These are phyloP conservation scores for Philonicus albiceps DNA, from an alignment of 2,888 invertebrate species.

Conservation along the genomic window DNA sequence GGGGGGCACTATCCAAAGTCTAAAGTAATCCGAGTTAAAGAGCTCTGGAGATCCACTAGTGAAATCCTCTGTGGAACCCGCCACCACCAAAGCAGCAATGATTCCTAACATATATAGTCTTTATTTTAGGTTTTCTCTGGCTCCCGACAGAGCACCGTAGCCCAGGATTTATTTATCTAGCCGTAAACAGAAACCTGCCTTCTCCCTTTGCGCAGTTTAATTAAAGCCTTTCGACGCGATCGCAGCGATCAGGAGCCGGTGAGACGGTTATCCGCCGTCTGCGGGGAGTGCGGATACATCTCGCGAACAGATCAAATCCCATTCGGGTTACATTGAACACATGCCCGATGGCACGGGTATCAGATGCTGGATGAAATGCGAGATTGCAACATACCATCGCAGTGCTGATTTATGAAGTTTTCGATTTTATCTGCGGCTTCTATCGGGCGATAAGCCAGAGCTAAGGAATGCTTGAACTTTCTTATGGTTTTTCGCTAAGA, in stretches of 20 bases:
- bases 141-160: background rate
- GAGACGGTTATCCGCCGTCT: slow-evolving; percentile 14
- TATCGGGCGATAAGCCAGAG: background rate
- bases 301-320: slow-evolving; percentile 5
- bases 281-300: background rate
- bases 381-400: slow-evolving; percentile 16
- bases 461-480: background rate
- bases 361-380: slow-evolving; percentile 16
- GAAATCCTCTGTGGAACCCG: background rate
- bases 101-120: background rate
- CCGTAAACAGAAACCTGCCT: slow-evolving; percentile 28
- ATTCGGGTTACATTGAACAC: slow-evolving; percentile 2
- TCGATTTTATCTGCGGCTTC: background rate
- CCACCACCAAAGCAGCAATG: background rate
- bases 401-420: slow-evolving; percentile 13
- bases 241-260: background rate
- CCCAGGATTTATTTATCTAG: slow-evolving; percentile 27
- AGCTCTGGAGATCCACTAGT: background rate
- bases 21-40: background rate
- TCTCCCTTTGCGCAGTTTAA: slow-evolving; percentile 25
- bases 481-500: background rate
- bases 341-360: slow-evolving; percentile 11
- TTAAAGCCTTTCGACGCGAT: slow-evolving; percentile 30
- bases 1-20: background rate
- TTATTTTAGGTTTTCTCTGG: background rate